Base-by-base conservation (phyloP, 2,113 vertebrate genomes). In the Cheilinus undulatus region DNA sequence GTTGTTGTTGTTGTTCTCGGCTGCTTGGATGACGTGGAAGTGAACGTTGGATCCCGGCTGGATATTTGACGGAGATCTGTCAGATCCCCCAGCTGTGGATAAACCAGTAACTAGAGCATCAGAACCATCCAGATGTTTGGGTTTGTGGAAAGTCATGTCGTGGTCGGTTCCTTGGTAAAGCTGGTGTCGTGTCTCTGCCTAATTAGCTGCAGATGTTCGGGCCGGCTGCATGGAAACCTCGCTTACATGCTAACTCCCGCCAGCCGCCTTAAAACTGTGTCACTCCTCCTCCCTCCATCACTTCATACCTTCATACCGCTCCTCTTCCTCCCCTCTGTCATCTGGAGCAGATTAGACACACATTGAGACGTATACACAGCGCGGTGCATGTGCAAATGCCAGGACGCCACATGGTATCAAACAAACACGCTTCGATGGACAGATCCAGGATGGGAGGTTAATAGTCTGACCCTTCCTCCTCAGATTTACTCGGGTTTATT, bases 131-230 rank as follows among this genome's bases (percentile, higher is more conserved):
- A 72, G 34, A 68, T 67, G 27, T 67, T 76, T 30, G 57, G 7
- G 5, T 24, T 30, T 17, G 64, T 58, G 56, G 50, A 73, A 45
- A 51, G 24, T 64, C 26, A 43, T 36, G 32, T 62, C 43, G 1
- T 30, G 51, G 52, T 45, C 59, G 23, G 19, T 26, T 8, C 40
- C 49, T 57, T 51, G 4, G 58, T 65, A 32, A 15, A 32, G 58
- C 42, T 22, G 56, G 24, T 67, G 60, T 65, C 62, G 73, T 72
- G 76, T 65, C 56, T 62, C 57, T 53, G 28, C 26, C 13, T 87
- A 89, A 88, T 75, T 40, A 50, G 28, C 62, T 57, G 50, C 89
- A 88, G 87, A 84, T 89, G 80, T 86, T 22, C 13, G 24, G 53
- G 73, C 62, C 10, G 40, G 69, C 69, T 73, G 57, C 60, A 15